phyloP scores from a whole-genome alignment of 64 coral and sea anemone genomes.

The Hydrozoanthus tunicans region DNA sequence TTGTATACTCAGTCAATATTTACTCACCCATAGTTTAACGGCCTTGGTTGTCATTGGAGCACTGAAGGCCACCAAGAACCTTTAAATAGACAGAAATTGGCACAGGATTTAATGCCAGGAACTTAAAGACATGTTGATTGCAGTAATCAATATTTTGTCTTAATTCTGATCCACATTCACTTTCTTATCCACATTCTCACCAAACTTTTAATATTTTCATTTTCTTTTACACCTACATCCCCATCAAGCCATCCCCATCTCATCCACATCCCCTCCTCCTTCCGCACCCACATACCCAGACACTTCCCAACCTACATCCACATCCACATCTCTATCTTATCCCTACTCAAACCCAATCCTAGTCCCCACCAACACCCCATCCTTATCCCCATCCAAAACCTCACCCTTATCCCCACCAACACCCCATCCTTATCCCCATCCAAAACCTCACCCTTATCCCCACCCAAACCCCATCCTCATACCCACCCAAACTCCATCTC shows the following conservation, averaged over 20 bases:
- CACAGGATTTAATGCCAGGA: not conserved
- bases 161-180: not conserved
- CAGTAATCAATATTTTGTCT: not conserved
- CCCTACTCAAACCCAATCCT: too few species aligned
- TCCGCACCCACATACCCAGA: not conserved
- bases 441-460: too few species aligned
- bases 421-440: too few species aligned
- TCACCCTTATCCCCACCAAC: too few species aligned
- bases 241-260: too few species aligned
- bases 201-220: not conserved
- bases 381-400: too few species aligned
- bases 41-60: slow-evolving; percentile 73
- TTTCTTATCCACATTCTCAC: not conserved
- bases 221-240: too few species aligned
- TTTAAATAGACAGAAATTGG: slow-evolving; percentile 2
- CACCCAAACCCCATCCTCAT: too few species aligned
- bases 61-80: slow-evolving; percentile 86
- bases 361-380: too few species aligned
- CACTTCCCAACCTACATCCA: not conserved
- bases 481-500: too few species aligned
- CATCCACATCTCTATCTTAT: not conserved
- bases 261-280: too few species aligned
- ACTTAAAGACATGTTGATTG: not conserved
- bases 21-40: slow-evolving; percentile 73
- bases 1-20: not conserved